Conservation (phyloP, 2,113 vertebrate species). For the Acinonyx jubatus region DNA sequence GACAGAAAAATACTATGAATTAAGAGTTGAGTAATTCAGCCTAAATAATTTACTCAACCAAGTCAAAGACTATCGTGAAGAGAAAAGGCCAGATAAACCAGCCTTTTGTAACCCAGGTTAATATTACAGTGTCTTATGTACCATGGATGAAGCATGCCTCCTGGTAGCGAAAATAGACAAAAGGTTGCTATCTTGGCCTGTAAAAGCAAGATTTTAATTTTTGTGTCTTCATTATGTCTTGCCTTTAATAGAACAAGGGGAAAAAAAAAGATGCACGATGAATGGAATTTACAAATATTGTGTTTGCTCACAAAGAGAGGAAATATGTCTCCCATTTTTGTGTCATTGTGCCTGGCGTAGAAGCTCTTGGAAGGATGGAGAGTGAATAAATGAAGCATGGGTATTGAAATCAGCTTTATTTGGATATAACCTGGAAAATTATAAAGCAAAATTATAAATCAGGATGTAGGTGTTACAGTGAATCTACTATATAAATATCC, state of each 20-base stretch:
- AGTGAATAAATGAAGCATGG: conserved; percentile 1
- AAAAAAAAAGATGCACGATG: background rate
- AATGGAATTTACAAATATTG: background rate
- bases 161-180: background rate
- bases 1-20: background rate
- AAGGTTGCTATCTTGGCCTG: background rate
- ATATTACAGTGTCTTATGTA: no score
- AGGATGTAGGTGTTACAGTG: background rate
- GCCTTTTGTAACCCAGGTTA: background rate
- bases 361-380: background rate
- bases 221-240: background rate
- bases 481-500: background rate
- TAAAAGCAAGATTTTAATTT: background rate
- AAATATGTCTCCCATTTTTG: background rate
- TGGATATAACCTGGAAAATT: background rate
- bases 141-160: background rate
- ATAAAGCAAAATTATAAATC: background rate
- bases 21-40: background rate
- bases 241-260: background rate
- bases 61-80: background rate
- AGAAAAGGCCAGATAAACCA: background rate
- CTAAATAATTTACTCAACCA: background rate
- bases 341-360: background rate
- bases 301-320: background rate
- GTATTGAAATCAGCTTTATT: conserved; percentile 18